A percentile compares a stretch with the other conserved stretches of the same genome.
These are phyloP conservation scores for Vesta saturnalis DNA, from an alignment of 2,888 invertebrate genomes.

Conservation along the genomic window DNA sequence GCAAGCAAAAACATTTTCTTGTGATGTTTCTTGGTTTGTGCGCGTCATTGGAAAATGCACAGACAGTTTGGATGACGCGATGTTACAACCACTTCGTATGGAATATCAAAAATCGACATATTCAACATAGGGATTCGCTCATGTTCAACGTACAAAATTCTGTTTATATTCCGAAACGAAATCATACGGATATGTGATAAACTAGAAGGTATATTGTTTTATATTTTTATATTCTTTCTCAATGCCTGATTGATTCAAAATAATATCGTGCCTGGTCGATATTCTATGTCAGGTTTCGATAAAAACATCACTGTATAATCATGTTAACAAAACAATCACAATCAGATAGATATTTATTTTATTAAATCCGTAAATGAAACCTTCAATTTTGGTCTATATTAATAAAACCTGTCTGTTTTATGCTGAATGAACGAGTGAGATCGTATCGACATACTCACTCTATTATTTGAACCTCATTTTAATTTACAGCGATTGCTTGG, in stretches of 20 bases:
- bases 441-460: no score
- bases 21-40: slow-evolving; percentile 29
- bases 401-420: no score
- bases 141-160: slow-evolving; percentile 21
- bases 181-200: slow-evolving; percentile 27
- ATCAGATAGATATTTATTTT: no score
- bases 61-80: slow-evolving; percentile 24
- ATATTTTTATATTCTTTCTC: slow-evolving; percentile 17
- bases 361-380: no score
- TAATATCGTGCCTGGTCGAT: background rate
- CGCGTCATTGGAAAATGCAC: slow-evolving; percentile 32
- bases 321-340: no score
- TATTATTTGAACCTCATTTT: no score
- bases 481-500: no score
- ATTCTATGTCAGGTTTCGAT: no score
- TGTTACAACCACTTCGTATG: slow-evolving; percentile 14
- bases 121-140: slow-evolving; percentile 17
- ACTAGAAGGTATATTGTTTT: slow-evolving; percentile 30
- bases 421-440: no score
- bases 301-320: no score
- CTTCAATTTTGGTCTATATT: no score
- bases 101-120: slow-evolving; percentile 34
- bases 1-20: slow-evolving; percentile 23
- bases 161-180: slow-evolving; percentile 24
- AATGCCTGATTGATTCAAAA: slow-evolving; percentile 4